Base-by-base conservation (phyloP, 92 coral and sea anemone genomes). In the Epizoanthus scotinus region DNA sequence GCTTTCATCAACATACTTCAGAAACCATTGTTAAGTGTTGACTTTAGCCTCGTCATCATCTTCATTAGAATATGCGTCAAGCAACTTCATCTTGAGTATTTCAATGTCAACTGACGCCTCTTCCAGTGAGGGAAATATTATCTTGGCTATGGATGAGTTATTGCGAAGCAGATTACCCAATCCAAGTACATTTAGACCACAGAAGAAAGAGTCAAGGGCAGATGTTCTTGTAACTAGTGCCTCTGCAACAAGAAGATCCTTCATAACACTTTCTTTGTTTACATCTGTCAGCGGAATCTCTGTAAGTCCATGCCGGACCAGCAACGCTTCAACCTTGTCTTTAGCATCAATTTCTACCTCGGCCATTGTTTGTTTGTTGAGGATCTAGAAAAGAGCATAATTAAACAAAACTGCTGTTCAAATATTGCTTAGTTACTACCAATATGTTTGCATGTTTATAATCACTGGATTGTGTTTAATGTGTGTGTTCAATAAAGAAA, bases 161-260 rank as follows among this genome's bases (percentile, higher is more conserved):
- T 81, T 81, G 40, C 91, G 67, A 34, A 88, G 85, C 49, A 88
- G 80, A 58, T 88, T 71, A 68, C 91, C 91, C 67, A 88, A 53
- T 67, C 91, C 89, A 70, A 84, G 86, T 52, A 67, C 29, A 65
- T 88, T 88, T 24, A 88, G 83, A 31, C 86, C 86, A 71, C 50
- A 44, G 77, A 84, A 84, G 81, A 88, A 88, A 52, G 91, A 52
- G 59, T 88, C 86, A 22, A 84, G 88, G 67, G 89, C 86, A 40
- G 77, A 8, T 55, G 86, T 88, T 73, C 92, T 80, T 49, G 89
- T 88, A 50, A 85, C 65, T 65, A 88, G 75, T 52, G 81, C 89
- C 29, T 81, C 89, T 24, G 91, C 88, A 56, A 85, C 83, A 22
- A 88, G 64, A 63, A 88, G 86, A 78, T 88, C 92, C 63, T 81